phyloP scores from a whole-genome alignment of 1,140 invertebrate genomes.

The Manduca sexta region DNA sequence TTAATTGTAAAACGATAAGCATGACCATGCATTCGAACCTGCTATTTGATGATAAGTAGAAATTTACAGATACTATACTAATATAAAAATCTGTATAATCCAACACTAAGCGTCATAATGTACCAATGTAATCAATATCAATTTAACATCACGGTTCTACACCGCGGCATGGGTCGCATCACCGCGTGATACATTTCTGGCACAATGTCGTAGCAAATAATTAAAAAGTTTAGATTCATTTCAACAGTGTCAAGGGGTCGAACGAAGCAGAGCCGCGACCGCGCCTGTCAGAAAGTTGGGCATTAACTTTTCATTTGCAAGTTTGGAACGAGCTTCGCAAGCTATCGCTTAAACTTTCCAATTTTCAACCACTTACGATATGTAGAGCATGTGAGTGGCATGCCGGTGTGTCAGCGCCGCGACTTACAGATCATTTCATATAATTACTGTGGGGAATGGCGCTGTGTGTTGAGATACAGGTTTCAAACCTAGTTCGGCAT shows the following conservation, averaged over 20 bases:
- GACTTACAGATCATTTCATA: no score
- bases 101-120: no score
- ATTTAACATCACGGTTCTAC: no score
- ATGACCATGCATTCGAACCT: no score
- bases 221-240: slow-evolving; percentile 46
- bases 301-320: slow-evolving; percentile 64
- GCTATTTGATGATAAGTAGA: no score
- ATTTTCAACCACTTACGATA: slow-evolving; percentile 27
- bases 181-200: slow-evolving; percentile 18
- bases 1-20: no score
- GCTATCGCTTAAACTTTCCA: slow-evolving; percentile 32
- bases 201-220: slow-evolving; percentile 29
- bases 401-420: not conserved
- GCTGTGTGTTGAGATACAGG: no score
- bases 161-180: not conserved
- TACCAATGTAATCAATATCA: no score
- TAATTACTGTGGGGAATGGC: no score
- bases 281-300: slow-evolving; percentile 42
- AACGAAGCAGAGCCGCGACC: slow-evolving; percentile 15
- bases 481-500: no score
- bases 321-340: slow-evolving; percentile 36
- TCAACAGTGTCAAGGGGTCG: slow-evolving; percentile 26
- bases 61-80: no score
- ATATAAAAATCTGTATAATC: no score
- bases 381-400: slow-evolving; percentile 17